Evolutionary conservation across 2,888 invertebrate species (phyloP).

Genomic region (Nesidiocoris tenuis): DNA sequence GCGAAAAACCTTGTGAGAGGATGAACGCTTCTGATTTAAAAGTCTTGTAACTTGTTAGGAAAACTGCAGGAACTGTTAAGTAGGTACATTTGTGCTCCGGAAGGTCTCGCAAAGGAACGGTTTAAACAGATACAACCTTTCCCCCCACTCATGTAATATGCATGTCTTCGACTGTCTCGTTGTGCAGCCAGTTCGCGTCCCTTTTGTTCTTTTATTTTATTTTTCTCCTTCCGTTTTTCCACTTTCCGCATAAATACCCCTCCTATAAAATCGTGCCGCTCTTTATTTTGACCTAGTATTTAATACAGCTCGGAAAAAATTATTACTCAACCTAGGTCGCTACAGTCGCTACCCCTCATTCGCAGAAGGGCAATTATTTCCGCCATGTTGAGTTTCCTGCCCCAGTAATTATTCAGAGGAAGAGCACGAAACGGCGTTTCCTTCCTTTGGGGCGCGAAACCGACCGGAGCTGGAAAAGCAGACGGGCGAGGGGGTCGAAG

Average conservation of each 20-base stretch:
- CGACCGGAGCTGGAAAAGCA: not conserved
- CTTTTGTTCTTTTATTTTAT: not conserved
- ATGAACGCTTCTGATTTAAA: conserved; percentile 39
- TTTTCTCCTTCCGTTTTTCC: not conserved
- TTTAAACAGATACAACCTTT: conserved; percentile 42
- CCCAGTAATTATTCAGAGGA: conserved; percentile 31
- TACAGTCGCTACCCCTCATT: not conserved
- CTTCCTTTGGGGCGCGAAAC: not conserved
- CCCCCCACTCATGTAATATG: conserved; percentile 39
- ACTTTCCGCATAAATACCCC: too few species aligned
- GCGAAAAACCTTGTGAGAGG: conserved; percentile 1
- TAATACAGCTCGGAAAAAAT: not conserved
- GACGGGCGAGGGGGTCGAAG: conserved; percentile 1
- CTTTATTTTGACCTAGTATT: not conserved
- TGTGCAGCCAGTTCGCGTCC: not conserved
- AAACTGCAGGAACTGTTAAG: conserved; percentile 42
- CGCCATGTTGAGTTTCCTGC: conserved; percentile 22
- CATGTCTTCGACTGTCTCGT: conserved; percentile 38
- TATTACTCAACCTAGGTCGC: not conserved
- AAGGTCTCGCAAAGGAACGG: conserved; percentile 34
- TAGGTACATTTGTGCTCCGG: conserved; percentile 40
- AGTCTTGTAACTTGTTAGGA: conserved; percentile 43
- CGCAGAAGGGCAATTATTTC: conserved; percentile 16
- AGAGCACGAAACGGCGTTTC: conserved; percentile 8
- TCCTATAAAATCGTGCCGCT: not conserved